Conservation (phyloP, 2,888 invertebrate species). For the Anarsia innoxiella region DNA sequence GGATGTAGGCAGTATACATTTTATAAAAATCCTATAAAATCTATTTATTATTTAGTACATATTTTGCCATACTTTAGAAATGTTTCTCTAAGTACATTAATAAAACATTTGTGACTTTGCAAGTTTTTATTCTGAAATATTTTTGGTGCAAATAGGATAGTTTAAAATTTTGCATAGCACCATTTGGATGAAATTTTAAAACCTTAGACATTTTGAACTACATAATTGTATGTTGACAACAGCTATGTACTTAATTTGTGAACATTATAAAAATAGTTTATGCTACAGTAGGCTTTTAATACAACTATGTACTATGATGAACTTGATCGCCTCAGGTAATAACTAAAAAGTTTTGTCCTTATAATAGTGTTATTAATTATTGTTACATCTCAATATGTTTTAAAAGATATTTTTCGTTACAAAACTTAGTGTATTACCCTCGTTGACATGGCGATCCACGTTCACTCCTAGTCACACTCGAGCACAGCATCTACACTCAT, state of each 20-base stretch:
- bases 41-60: too few species aligned
- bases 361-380: too few species aligned
- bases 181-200: constrained; percentile 54
- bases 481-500: constrained; percentile 17
- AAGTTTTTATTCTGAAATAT: constrained; percentile 21
- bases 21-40: too few species aligned
- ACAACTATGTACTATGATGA: constrained; percentile 32
- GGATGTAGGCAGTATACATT: background rate
- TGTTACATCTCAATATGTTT: too few species aligned
- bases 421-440: too few species aligned
- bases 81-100: too few species aligned
- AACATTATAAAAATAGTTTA: constrained; percentile 72
- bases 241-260: constrained; percentile 61
- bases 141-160: constrained; percentile 19
- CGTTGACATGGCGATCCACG: too few species aligned
- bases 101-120: constrained; percentile 22
- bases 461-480: constrained; percentile 11
- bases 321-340: constrained; percentile 7
- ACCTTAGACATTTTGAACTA: constrained; percentile 48
- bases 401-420: too few species aligned
- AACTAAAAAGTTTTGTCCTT: too few species aligned
- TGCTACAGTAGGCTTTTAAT: constrained; percentile 47
- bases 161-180: constrained; percentile 54
- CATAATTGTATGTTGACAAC: constrained; percentile 57
- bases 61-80: too few species aligned